Conservation (phyloP, 35 echinoderm and acorn worm species). For the Diadema setosum region DNA sequence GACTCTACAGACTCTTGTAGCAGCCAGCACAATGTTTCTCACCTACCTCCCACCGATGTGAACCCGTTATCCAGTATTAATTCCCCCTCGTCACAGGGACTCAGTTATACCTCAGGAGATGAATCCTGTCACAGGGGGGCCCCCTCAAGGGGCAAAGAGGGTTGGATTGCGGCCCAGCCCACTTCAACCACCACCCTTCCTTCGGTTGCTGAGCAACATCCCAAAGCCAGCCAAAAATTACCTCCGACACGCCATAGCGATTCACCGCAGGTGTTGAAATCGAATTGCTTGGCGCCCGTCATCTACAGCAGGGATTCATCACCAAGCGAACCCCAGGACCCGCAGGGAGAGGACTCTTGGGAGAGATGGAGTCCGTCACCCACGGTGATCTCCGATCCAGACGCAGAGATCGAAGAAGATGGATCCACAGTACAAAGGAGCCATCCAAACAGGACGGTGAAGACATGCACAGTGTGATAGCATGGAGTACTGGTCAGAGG, state of each 20-base stretch:
- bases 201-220: too few species aligned
- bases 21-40: neutral
- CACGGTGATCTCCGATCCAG: neutral
- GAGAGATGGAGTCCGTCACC: neutral
- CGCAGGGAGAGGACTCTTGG: neutral
- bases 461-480: neutral
- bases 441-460: neutral
- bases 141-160: neutral
- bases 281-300: neutral
- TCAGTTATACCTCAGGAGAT: neutral
- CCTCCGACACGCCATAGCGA: neutral
- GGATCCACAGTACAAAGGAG: neutral
- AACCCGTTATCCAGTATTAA: constrained; percentile 9
- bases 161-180: neutral
- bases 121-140: neutral
- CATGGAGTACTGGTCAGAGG: too few species aligned
- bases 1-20: too few species aligned
- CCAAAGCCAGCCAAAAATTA: neutral
- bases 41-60: neutral
- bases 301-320: neutral
- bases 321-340: neutral
- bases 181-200: neutral
- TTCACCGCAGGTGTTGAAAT: neutral
- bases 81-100: neutral
- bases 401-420: neutral